Base-by-base conservation (phyloP, 2,888 invertebrate species). In the Eremobia ochroleuca region DNA sequence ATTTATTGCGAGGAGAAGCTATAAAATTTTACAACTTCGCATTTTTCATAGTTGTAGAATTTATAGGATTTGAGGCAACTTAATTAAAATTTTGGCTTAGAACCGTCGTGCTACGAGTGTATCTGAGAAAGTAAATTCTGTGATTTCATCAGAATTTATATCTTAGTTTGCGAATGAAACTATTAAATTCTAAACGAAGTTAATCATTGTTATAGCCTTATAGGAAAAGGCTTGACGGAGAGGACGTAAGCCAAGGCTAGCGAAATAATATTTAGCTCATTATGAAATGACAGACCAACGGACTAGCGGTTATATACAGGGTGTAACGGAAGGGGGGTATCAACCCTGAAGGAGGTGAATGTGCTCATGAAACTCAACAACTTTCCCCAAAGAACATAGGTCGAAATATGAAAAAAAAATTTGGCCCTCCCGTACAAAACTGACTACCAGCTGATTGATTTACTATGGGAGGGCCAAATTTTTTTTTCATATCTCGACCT, bases 11-110 rank as follows among this genome's bases (percentile, higher is more conserved):
- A 73, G 65, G 66, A 74, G 55, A 52, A 65, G 65, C 75, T 8
- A 77, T 84, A 76, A 87, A 77, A 84, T 68, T 84, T 87, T 87
- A 87, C 75, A 73, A 77, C 73, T 55, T 62, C 67, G n/a, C 28
- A 64, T 84, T 73, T 83, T 84, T 80, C 75, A 70, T 71, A 83
- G 76, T 70, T 65, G 43, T 66, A 66, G 43, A 77, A 83, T 77
- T 83, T 70, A 77, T 71, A 21, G 34, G 59, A 71, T 70, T 74
- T 25, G 73, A 67, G 21, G 46, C 72, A 68, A 37, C 65, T 79
- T 76, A 78, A 73, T 79, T 75, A 70, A 59, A 81, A 68, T 59
- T 58, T 69, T 34, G 43, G 52, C 59, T 68, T 34, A 40, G 25
- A 31, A 31, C 34, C 13, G 34, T 52, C 31, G 28, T 40, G 11